Evolutionary conservation across 2,888 invertebrate genomes (phyloP).

Genomic region (Cylloceria caligata): DNA sequence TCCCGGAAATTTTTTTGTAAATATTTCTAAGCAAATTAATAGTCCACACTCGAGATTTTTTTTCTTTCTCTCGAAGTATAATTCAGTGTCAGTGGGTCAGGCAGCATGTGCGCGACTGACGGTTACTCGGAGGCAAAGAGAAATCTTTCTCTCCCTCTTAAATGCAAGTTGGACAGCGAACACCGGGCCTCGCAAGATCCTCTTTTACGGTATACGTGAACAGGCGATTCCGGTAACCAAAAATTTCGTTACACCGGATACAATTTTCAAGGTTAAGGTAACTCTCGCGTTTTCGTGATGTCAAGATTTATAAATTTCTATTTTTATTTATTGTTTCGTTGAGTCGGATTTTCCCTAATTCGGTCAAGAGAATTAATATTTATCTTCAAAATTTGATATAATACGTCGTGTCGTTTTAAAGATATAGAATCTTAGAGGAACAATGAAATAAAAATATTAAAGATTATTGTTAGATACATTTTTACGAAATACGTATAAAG

Average conservation of each 20-base stretch:
- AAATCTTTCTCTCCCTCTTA: constrained; percentile 72
- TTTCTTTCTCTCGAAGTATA: constrained; percentile 64
- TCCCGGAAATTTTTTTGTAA: constrained; percentile 44
- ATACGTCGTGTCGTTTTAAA: too few relatives aligned
- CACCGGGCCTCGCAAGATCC: constrained; percentile 39
- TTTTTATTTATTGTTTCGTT: too few relatives aligned
- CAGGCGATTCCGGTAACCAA: constrained; percentile 39
- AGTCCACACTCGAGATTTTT: constrained; percentile 55
- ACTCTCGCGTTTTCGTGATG: background rate
- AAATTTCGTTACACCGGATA: constrained; percentile 12
- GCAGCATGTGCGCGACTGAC: constrained; percentile 72
- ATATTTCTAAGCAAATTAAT: constrained; percentile 64
- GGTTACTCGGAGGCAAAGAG: constrained; percentile 71
- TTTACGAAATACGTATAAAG: too few relatives aligned
- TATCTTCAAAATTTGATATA: too few relatives aligned
- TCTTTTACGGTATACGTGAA: constrained; percentile 51
- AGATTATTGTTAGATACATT: too few relatives aligned
- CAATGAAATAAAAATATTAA: too few relatives aligned
- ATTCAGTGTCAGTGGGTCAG: constrained; percentile 84
- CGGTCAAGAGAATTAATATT: too few relatives aligned
- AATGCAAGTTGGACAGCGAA: constrained; percentile 37
- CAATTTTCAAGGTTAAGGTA: background rate
- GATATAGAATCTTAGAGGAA: too few relatives aligned
- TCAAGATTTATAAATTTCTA: too few relatives aligned
- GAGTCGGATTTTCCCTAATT: too few relatives aligned